A percentile compares a stretch with the other conserved stretches of the same genome.
Conservation (phyloP, 2,888 invertebrate genomes). For the Cetonia aurata region DNA sequence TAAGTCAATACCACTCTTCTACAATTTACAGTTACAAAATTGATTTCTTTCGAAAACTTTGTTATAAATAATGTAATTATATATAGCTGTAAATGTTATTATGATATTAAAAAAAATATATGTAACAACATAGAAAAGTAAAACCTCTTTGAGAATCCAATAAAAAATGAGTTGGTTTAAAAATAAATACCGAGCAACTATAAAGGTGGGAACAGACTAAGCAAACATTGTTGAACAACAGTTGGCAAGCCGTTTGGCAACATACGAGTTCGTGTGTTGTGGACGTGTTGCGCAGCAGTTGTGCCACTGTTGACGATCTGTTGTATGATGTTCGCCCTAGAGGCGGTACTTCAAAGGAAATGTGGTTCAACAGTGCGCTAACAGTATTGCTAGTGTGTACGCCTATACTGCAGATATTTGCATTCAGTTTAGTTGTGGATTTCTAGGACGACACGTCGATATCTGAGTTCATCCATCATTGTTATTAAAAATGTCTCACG, state of each 20-base stretch:
- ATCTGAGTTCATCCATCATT: background rate
- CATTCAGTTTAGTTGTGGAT: background rate
- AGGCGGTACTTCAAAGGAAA: conserved; percentile 7
- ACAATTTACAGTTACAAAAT: no score
- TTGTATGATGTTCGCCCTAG: background rate
- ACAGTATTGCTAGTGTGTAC: conserved; percentile 13
- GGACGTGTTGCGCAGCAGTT: conserved; percentile 16
- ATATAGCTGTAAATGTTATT: no score
- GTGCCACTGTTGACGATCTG: background rate
- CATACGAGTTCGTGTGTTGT: conserved; percentile 4
- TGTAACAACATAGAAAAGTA: no score
- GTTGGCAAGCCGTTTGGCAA: background rate
- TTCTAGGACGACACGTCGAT: conserved; percentile 1
- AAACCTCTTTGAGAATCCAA: no score
- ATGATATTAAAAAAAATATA: no score
- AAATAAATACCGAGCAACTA: background rate
- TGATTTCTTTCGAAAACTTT: no score
- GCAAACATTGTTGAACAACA: conserved; percentile 17
- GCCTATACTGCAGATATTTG: conserved; percentile 42
- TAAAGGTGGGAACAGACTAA: conserved; percentile 5
- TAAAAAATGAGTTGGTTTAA: background rate
- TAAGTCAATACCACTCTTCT: no score
- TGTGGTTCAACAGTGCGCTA: conserved; percentile 11
- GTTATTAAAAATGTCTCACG: conserved; percentile 23
- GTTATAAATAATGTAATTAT: no score